phyloP scores from a whole-genome alignment of 2,797 vertebrate genomes.

The Pseudotriccus pelzelni region DNA sequence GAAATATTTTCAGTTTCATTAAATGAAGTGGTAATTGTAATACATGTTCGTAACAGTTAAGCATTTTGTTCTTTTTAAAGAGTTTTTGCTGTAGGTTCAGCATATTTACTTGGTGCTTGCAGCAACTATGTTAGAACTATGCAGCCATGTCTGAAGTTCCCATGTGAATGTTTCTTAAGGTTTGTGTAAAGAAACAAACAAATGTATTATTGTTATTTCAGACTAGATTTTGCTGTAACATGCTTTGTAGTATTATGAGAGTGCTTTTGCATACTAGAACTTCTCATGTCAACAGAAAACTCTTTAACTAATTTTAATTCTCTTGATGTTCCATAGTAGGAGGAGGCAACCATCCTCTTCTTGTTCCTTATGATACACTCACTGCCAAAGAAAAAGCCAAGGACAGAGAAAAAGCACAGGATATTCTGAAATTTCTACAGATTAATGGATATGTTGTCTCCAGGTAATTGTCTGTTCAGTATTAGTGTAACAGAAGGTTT shows the following conservation, averaged over 20 bases:
- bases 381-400: constrained; percentile 96
- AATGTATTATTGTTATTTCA: not conserved
- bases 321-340: constrained; percentile 73
- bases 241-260: not conserved
- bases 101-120: not conserved
- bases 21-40: not conserved
- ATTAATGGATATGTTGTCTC: constrained; percentile 92
- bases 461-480: constrained; percentile 75
- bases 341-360: constrained; percentile 91
- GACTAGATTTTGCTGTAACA: not conserved
- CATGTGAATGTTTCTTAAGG: not conserved
- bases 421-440: constrained; percentile 94
- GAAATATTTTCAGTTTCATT: not conserved
- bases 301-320: not conserved
- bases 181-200: not conserved
- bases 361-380: constrained; percentile 95
- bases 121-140: not conserved
- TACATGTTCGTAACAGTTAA: not conserved
- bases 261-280: not conserved
- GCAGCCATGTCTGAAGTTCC: not conserved
- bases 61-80: not conserved
- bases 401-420: constrained; percentile 93
- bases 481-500: not conserved
- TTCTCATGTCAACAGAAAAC: not conserved
- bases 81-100: not conserved